Conservation (phyloP, 2,797 vertebrate species). For the Sparidentex hasta region DNA sequence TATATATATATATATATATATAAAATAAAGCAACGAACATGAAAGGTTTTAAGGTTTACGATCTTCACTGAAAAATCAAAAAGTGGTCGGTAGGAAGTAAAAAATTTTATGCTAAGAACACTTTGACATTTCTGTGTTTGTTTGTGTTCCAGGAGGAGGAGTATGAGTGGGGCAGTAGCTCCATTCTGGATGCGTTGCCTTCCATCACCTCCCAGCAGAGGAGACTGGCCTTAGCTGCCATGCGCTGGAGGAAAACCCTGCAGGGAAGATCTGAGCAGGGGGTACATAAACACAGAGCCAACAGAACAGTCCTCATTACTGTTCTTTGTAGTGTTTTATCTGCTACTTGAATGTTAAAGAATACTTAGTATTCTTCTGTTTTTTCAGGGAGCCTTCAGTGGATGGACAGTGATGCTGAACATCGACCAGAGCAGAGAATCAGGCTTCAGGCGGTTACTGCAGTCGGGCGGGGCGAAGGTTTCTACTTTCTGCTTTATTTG, state of each 20-base stretch:
- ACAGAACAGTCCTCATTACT: not conserved
- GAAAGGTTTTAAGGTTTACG: not conserved
- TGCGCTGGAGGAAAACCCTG: slow-evolving; percentile 95
- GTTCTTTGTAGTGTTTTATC: not conserved
- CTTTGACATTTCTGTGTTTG: not conserved
- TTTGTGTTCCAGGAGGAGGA: slow-evolving; percentile 91
- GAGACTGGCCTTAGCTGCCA: slow-evolving; percentile 91
- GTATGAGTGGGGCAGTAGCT: slow-evolving; percentile 95
- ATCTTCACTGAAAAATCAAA: no score
- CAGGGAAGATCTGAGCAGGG: slow-evolving; percentile 79
- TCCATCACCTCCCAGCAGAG: slow-evolving; percentile 92
- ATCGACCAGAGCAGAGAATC: slow-evolving; percentile 94
- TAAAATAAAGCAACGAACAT: no score
- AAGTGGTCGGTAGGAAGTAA: no score
- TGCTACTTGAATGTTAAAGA: not conserved
- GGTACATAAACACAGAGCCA: slow-evolving; percentile 54
- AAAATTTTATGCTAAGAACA: not conserved
- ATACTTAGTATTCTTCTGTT: not conserved
- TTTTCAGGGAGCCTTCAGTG: slow-evolving; percentile 94
- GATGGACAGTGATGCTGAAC: slow-evolving; percentile 97
- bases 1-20: no score
- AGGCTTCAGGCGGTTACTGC: slow-evolving; percentile 94
- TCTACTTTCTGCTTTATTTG: not conserved
- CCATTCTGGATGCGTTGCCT: slow-evolving; percentile 90
- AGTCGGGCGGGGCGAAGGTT: slow-evolving; percentile 96